These are phyloP conservation scores for Muntiacus reevesi DNA, from an alignment of 2,113 vertebrate species.

Conservation along the genomic window DNA sequence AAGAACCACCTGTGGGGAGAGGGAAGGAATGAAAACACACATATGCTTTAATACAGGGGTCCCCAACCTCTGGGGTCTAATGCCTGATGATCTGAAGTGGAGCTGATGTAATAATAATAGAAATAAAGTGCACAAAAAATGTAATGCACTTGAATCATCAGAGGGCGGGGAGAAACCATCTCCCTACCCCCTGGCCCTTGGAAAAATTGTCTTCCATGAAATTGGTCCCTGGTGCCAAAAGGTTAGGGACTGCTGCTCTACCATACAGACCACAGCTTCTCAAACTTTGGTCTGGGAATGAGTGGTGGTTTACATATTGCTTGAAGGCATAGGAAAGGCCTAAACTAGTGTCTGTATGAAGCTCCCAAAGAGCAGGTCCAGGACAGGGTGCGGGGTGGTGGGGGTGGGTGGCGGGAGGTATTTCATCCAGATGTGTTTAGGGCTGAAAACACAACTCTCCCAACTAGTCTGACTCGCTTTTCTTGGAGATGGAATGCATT, in stretches of 20 bases:
- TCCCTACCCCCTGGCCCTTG: not conserved
- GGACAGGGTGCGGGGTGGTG: not conserved
- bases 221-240: not conserved
- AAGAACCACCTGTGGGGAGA: slow-evolving; percentile 54
- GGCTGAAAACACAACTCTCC: not conserved
- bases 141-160: not conserved
- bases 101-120: not conserved
- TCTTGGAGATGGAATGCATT: not conserved
- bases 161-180: rapidly evolving
- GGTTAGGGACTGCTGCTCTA: not conserved
- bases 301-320: not conserved
- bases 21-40: slow-evolving; percentile 13
- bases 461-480: not conserved
- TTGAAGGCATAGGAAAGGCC: not conserved
- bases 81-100: not conserved
- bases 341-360: not conserved
- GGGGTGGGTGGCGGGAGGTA: not conserved
- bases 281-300: not conserved
- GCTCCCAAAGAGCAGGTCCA: not conserved
- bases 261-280: not conserved
- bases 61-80: not conserved
- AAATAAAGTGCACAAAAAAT: not conserved
- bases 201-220: not conserved
- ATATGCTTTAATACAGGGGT: not conserved
- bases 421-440: not conserved